Base-by-base conservation (phyloP, 1,140 invertebrate genomes). In the Matsumurasca onukii region DNA sequence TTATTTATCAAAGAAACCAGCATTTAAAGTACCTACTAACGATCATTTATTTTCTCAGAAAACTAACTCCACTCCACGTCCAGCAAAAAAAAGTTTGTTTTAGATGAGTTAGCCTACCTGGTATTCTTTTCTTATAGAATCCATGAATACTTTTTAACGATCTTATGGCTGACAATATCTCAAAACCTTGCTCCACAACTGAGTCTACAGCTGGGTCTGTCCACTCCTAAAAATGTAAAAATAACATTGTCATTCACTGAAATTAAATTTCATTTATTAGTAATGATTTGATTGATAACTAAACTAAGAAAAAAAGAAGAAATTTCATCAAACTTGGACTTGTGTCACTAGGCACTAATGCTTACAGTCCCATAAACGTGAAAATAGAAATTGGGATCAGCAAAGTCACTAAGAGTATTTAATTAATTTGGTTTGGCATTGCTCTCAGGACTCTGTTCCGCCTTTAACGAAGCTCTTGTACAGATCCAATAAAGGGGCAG, bases 31-130 rank as follows among this genome's bases (percentile, higher is more conserved):
- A 52, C 12, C 49, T 52, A 3, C 3, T 15, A 52, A 52, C 34
- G 34, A 9, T 9, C 9, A 45, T 45, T 9, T 45, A 12, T 12
- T 12, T 9, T 12, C 17, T 12, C 34, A 45, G 9, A 45, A 45
- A 51, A 51, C 3, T 51, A 20, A 51, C n/a, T 51, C n/a, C n/a
- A 12, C n/a, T n/a, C n/a, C n/a, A n/a, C n/a, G n/a, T n/a, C n/a
- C n/a, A n/a, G n/a, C n/a, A n/a, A n/a, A n/a, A n/a, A n/a, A n/a
- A n/a, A n/a, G n/a, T n/a, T n/a, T n/a, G n/a, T n/a, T n/a, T n/a
- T n/a, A n/a, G n/a, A n/a, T n/a, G n/a, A n/a, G n/a, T n/a, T 39
- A 59, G 22, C 15, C 30, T 59, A 59, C 55, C 55, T 59, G 55
- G 24, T 3, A 59, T 27, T 27, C 30, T 22, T 59, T 59, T 59